Percentiles rank a stretch among this genome's conserved stretches.
Conservation (phyloP, 2,888 invertebrate genomes). For the Apamea sordens region DNA sequence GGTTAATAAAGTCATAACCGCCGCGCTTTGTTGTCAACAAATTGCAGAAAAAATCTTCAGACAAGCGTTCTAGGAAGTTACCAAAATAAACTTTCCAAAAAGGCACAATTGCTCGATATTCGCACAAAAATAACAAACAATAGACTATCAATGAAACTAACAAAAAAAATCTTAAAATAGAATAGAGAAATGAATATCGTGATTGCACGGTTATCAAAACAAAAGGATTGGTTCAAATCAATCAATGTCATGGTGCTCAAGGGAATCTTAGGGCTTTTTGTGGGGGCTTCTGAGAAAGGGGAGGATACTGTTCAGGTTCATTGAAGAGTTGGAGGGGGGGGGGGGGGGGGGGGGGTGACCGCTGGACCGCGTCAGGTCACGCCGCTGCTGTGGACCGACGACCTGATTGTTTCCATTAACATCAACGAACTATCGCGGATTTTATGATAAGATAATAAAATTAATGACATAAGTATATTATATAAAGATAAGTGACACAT, state of each 20-base stretch:
- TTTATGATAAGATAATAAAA: not conserved
- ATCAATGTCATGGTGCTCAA: constrained; percentile 63
- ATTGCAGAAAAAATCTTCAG: constrained; percentile 4
- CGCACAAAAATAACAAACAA: constrained; percentile 54
- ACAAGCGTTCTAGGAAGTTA: constrained; percentile 29
- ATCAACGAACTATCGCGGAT: constrained; percentile 43
- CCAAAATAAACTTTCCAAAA: constrained; percentile 39
- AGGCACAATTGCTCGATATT: constrained; percentile 24
- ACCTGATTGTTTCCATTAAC: constrained; percentile 73
- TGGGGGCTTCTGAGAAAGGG: constrained; percentile 66
- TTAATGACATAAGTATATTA: no score
- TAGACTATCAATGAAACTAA: constrained; percentile 22
- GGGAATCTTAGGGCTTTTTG: constrained; percentile 65
- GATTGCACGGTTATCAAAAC: constrained; percentile 83
- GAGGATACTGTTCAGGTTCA: constrained; percentile 76
- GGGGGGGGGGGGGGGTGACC: constrained; percentile 72
- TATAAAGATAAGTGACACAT: not conserved
- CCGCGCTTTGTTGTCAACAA: constrained; percentile 4
- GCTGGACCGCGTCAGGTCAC: constrained; percentile 83
- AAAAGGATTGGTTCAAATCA: constrained; percentile 59
- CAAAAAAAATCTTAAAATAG: constrained; percentile 47
- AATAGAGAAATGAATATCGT: constrained; percentile 72
- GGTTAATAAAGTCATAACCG: constrained; percentile 21
- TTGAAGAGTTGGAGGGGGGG: constrained; percentile 75
- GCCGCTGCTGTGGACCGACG: constrained; percentile 75